phyloP scores from a whole-genome alignment of 2,113 vertebrate species.

The Tragelaphus imberbis region DNA sequence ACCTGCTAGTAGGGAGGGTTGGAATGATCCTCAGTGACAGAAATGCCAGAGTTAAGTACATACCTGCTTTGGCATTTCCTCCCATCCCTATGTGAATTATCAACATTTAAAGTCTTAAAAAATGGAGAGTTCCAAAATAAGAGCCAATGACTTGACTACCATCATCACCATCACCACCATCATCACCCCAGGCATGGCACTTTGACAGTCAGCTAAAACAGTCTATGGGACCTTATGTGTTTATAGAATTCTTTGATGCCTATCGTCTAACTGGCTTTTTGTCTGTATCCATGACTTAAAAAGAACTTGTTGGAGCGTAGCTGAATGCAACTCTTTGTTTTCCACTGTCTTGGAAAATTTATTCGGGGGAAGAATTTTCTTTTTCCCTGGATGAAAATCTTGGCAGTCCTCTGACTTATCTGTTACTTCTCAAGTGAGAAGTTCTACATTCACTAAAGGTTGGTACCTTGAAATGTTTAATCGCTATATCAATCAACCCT shows the following conservation, averaged over 20 bases:
- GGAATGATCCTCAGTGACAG: no score
- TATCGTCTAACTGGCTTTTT: background rate
- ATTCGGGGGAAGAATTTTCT: background rate
- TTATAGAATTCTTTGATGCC: background rate
- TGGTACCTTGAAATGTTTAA: background rate
- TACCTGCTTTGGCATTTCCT: background rate
- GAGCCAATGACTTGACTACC: background rate
- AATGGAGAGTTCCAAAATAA: background rate
- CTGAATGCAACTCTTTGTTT: background rate
- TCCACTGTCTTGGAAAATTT: background rate
- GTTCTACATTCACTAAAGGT: background rate
- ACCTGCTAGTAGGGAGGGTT: background rate
- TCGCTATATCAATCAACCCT: background rate
- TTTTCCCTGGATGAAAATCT: background rate
- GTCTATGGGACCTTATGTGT: no score
- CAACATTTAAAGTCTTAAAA: background rate
- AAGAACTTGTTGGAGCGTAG: background rate
- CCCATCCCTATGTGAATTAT: background rate
- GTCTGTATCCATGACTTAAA: background rate
- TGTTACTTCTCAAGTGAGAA: background rate
- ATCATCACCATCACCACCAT: background rate
- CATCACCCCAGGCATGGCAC: fast-evolving
- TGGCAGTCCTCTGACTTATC: background rate
- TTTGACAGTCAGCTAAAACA: background rate
- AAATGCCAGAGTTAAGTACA: background rate